A percentile compares a stretch with the other conserved stretches of the same genome.
Conservation (phyloP, 2,888 invertebrate species). For the Caenorhabditis virilis region DNA sequence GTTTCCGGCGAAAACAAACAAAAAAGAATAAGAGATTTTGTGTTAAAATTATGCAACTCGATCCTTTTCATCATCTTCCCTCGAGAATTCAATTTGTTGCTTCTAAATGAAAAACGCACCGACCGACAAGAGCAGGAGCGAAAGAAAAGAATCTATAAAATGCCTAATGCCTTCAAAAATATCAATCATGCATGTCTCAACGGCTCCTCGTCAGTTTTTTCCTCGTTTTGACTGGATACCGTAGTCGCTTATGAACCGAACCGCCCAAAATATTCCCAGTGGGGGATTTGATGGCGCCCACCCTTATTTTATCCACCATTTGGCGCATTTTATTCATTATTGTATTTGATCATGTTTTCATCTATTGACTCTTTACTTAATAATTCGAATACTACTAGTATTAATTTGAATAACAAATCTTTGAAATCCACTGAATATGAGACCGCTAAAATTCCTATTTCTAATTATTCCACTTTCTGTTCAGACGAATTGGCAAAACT, state of each 20-base stretch:
- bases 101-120: not conserved
- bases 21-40: too few species aligned
- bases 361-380: constrained; percentile 34
- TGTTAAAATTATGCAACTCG: too few species aligned
- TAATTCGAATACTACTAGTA: too few species aligned
- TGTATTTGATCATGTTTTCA: constrained; percentile 20
- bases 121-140: too few species aligned
- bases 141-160: too few species aligned
- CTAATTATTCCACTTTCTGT: constrained; percentile 25
- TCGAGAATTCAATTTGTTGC: not conserved
- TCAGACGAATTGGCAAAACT: constrained; percentile 27
- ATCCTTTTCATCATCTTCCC: constrained; percentile 4
- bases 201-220: not conserved
- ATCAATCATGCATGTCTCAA: constrained; percentile 28
- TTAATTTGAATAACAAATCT: too few species aligned
- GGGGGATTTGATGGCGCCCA: constrained; percentile 2
- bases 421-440: constrained; percentile 1
- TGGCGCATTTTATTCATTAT: constrained; percentile 6
- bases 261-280: constrained; percentile 8
- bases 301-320: constrained; percentile 8
- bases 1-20: too few species aligned
- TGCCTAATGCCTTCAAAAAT: constrained; percentile 40
- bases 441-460: too few species aligned
- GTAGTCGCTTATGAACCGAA: constrained; percentile 36
- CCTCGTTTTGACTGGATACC: constrained; percentile 12